Conservation (phyloP, 2,113 vertebrate species). For the Grus americana region DNA sequence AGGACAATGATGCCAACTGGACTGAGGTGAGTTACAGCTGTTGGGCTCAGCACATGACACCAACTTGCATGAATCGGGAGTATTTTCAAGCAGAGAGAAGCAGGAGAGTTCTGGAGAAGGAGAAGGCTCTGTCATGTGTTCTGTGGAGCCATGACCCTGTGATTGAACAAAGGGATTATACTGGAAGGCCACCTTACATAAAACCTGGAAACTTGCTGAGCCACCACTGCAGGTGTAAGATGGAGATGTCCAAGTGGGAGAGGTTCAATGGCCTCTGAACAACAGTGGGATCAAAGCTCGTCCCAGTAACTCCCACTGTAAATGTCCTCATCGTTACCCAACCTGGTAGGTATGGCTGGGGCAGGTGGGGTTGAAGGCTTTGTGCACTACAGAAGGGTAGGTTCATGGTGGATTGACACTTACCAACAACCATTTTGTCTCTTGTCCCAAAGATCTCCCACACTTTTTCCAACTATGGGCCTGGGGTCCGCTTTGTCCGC, state of each 20-base stretch:
- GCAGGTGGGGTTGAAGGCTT: background rate
- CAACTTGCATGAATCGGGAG: background rate
- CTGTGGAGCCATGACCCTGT: background rate
- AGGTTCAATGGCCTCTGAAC: background rate
- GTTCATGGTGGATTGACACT: background rate
- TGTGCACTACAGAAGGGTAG: background rate
- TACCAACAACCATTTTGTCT: background rate
- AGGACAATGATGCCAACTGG: conserved; percentile 58
- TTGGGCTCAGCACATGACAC: background rate
- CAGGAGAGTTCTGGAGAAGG: background rate
- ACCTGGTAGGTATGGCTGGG: background rate
- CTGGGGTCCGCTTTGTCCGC: conserved; percentile 85
- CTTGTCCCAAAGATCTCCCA: conserved; percentile 79
- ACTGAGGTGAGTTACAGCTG: conserved; percentile 58
- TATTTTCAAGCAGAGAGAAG: background rate
- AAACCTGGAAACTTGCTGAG: background rate
- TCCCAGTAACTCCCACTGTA: background rate
- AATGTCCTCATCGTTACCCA: background rate
- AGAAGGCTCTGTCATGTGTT: background rate
- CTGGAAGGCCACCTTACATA: background rate
- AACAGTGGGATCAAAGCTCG: background rate
- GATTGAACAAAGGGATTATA: background rate
- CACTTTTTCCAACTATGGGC: conserved; percentile 84
- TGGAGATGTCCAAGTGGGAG: background rate
- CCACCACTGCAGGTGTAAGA: background rate